Percentiles rank a stretch among this genome's conserved stretches.
phyloP scores from a whole-genome alignment of 1,140 invertebrate species.

The Drusus annulatus region DNA sequence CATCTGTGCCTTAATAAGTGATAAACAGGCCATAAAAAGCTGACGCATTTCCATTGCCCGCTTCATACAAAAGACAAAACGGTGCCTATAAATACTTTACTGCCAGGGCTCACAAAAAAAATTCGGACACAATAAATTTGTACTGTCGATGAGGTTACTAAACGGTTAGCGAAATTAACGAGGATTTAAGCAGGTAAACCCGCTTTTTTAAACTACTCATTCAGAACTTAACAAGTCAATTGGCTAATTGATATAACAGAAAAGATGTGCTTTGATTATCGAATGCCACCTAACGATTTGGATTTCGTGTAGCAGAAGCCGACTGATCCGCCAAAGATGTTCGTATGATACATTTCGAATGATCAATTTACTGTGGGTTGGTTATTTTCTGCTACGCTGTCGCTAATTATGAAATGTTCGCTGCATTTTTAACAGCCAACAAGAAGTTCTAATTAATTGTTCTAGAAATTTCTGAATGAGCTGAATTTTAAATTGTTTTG shows the following conservation, averaged over 20 bases:
- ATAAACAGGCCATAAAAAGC: neutral
- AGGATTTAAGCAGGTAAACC: neutral
- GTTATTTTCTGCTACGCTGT: too few species aligned
- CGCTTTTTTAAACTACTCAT: slow-evolving; percentile 1
- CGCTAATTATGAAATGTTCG: neutral
- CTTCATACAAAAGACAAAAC: neutral
- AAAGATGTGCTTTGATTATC: slow-evolving; percentile 35
- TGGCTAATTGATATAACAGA: slow-evolving; percentile 52
- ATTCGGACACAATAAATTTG: neutral
- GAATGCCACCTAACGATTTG: neutral
- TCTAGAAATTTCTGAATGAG: neutral
- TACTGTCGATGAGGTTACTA: slow-evolving; percentile 34
- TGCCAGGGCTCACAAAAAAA: slow-evolving; percentile 20
- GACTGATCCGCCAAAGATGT: too few species aligned
- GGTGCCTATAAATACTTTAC: neutral
- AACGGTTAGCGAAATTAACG: slow-evolving; percentile 15
- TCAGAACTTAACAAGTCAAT: slow-evolving; percentile 41
- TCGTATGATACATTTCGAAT: too few species aligned
- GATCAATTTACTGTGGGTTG: too few species aligned
- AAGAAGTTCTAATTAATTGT: neutral
- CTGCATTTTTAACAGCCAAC: neutral
- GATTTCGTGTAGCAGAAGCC: too few species aligned
- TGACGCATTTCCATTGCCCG: neutral
- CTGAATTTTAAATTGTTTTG: too few species aligned
- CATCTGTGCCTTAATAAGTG: neutral